Percentiles rank a stretch among this genome's conserved stretches.
Conservation (phyloP, 2,888 invertebrate species). For the Apodemia mormo region DNA sequence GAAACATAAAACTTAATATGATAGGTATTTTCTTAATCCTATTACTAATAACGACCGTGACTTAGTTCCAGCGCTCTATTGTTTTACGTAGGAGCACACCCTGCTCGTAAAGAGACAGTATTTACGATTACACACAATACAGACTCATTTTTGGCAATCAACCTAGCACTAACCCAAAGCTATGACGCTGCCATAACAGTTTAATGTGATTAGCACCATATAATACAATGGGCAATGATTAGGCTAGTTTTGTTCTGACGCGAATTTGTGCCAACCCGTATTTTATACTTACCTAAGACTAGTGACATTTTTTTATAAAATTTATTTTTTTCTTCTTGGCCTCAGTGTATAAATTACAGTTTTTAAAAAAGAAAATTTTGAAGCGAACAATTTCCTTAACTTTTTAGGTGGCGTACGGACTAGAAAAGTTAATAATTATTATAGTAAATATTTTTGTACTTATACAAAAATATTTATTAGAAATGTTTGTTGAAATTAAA, state of each 20-base stretch:
- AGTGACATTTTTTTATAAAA: no score
- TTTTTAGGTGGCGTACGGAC: no score
- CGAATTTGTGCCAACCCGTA: not conserved
- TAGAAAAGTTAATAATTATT: no score
- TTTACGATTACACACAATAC: conserved; percentile 17
- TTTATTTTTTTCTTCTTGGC: no score
- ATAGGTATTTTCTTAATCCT: conserved; percentile 8
- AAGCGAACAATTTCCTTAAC: no score
- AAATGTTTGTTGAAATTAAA: no score
- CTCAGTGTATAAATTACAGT: no score
- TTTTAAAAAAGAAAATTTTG: no score
- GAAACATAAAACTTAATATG: not conserved
- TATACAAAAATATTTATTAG: no score
- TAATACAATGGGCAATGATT: conserved; percentile 15
- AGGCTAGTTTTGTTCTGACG: not conserved
- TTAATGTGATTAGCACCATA: conserved; percentile 9
- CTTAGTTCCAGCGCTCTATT: not conserved
- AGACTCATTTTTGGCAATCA: conserved; percentile 17
- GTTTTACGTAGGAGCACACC: not conserved
- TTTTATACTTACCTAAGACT: not conserved
- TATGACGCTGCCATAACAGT: conserved; percentile 14
- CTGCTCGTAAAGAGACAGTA: conserved; percentile 14
- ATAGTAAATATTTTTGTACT: no score
- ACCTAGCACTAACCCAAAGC: conserved; percentile 14
- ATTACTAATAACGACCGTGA: conserved; percentile 8